These are phyloP conservation scores for Crotophaga sulcirostris DNA, from an alignment of 2,113 vertebrate genomes.

Conservation along the genomic window DNA sequence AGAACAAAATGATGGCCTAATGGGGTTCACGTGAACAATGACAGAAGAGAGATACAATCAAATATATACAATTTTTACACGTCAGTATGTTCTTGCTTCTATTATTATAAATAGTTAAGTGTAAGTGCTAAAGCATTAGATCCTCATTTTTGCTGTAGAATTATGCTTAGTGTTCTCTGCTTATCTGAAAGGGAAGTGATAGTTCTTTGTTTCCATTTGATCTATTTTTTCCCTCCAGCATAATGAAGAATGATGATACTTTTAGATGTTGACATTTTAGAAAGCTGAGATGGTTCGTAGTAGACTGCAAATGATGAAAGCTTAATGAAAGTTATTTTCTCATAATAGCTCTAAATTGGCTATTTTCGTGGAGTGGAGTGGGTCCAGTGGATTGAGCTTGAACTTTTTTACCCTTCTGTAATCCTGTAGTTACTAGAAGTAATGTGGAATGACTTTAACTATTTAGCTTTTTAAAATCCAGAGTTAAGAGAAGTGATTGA, in stretches of 20 bases:
- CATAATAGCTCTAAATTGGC: conserved; percentile 63
- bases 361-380: conserved; percentile 1
- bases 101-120: not conserved
- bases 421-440: conserved; percentile 29
- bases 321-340: conserved; percentile 75
- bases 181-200: conserved; percentile 23
- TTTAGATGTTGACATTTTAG: conserved; percentile 67
- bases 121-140: conserved; percentile 16
- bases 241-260: conserved; percentile 66
- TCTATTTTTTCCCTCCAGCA: conserved; percentile 23
- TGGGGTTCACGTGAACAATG: not conserved
- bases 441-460: conserved; percentile 9
- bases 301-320: conserved; percentile 69
- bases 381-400: conserved; percentile 44
- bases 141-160: conserved; percentile 8
- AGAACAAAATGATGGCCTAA: not conserved
- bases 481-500: not conserved
- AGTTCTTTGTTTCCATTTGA: conserved; percentile 51
- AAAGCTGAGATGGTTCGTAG: conserved; percentile 52
- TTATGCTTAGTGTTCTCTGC: not conserved
- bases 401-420: conserved; percentile 59
- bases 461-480: conserved; percentile 10
- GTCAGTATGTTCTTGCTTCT: not conserved
- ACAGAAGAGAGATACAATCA: not conserved
- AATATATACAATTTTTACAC: not conserved